Percentiles rank a stretch among this genome's conserved stretches.
phyloP scores from a whole-genome alignment of 1,140 invertebrate species.

The Drosophila burlai region DNA sequence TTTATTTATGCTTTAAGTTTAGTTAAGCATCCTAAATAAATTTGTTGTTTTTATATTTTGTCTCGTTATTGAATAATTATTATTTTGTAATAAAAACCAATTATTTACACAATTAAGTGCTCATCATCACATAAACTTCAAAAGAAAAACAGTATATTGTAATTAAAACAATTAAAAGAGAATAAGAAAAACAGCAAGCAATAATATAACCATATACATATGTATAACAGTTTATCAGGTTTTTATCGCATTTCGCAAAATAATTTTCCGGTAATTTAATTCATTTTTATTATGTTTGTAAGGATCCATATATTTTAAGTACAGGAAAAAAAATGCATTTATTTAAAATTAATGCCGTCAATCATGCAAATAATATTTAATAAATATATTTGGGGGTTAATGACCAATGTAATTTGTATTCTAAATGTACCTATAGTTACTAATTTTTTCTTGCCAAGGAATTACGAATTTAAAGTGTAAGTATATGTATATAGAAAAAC shows the following conservation, averaged over 20 bases:
- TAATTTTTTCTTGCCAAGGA: neutral
- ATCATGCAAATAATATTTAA: neutral
- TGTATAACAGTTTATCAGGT: neutral
- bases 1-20: too few relatives aligned
- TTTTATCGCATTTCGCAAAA: neutral
- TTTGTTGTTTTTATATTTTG: neutral
- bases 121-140: neutral
- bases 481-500: neutral
- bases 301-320: too few relatives aligned
- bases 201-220: neutral
- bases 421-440: too few relatives aligned
- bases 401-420: neutral
- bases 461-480: neutral
- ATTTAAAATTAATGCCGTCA: neutral
- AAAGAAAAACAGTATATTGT: neutral
- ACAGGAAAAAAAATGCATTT: too few relatives aligned
- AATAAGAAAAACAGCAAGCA: neutral
- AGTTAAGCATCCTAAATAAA: neutral
- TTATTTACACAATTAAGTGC: too few relatives aligned
- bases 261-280: neutral
- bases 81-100: neutral
- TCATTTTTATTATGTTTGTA: neutral
- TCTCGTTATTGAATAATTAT: neutral
- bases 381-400: neutral
- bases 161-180: neutral